A percentile compares a stretch with the other conserved stretches of the same genome.
phyloP scores from a whole-genome alignment of 2,113 vertebrate genomes.

The Urocolius indicus region DNA sequence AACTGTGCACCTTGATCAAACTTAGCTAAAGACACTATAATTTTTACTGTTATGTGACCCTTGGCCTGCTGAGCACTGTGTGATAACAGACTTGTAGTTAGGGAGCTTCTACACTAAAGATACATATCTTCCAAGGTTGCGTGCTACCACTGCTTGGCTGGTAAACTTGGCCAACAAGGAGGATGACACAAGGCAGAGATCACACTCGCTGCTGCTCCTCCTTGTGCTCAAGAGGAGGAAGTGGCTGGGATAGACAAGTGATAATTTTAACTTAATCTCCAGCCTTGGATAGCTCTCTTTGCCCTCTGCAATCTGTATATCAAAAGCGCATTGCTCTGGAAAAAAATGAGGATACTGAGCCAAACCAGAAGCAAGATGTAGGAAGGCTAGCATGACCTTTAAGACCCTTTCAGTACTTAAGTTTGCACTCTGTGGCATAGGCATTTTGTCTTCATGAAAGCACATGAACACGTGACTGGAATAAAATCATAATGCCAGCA shows the following conservation, averaged over 20 bases:
- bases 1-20: neutral
- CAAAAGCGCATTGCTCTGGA: neutral
- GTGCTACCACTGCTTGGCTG: neutral
- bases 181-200: neutral
- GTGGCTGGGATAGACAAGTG: neutral
- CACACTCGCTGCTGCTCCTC: neutral
- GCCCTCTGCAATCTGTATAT: neutral
- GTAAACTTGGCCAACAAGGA: neutral
- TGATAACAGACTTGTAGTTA: neutral
- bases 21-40: neutral
- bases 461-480: neutral
- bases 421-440: neutral
- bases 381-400: neutral
- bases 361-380: neutral
- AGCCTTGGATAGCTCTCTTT: neutral
- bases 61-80: neutral
- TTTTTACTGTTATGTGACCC: neutral
- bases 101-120: neutral
- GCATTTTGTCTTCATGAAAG: neutral
- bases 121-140: neutral
- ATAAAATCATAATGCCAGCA: neutral
- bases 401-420: neutral
- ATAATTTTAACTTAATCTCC: neutral
- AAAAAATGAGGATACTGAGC: neutral
- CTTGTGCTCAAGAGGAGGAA: neutral